Evolutionary conservation across 1,140 invertebrate genomes (phyloP).

Genomic region (Aporrectodea caliginosa): DNA sequence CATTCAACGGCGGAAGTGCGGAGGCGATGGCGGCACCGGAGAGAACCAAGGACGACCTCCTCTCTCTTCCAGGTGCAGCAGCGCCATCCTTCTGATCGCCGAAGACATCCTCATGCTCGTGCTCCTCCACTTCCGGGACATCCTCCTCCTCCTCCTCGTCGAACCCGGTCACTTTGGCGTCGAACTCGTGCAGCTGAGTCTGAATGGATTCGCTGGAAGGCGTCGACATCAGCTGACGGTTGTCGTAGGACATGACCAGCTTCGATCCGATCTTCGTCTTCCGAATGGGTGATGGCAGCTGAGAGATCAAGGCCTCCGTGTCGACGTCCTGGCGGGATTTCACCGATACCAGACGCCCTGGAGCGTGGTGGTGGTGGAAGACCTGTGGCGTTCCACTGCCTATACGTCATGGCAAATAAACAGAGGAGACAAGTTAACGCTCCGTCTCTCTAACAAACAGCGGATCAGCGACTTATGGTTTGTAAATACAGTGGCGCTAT

Average conservation of each 20-base stretch:
- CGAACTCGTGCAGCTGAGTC: not conserved
- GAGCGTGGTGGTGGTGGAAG: not conserved
- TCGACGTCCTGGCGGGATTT: conserved; percentile 1
- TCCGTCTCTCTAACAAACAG: not conserved
- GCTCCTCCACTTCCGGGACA: not conserved
- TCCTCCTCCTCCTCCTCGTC: not conserved
- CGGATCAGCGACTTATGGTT: not conserved
- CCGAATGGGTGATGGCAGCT: not conserved
- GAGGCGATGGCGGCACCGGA: not conserved
- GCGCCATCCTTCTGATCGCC: not conserved
- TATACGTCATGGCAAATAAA: not conserved
- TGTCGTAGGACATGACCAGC: not conserved
- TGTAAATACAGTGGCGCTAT: not conserved
- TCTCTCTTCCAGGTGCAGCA: not conserved
- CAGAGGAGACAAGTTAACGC: not conserved
- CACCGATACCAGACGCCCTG: too few relatives aligned
- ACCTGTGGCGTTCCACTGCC: not conserved
- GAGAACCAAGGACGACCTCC: not conserved
- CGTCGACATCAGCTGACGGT: not conserved
- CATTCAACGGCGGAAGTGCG: too few relatives aligned
- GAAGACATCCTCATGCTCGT: not conserved
- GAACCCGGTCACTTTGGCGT: not conserved
- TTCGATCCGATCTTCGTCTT: not conserved
- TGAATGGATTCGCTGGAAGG: not conserved
- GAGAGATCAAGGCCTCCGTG: not conserved